These are phyloP conservation scores for Spea bombifrons DNA, from an alignment of 2,113 vertebrate genomes.

Conservation along the genomic window DNA sequence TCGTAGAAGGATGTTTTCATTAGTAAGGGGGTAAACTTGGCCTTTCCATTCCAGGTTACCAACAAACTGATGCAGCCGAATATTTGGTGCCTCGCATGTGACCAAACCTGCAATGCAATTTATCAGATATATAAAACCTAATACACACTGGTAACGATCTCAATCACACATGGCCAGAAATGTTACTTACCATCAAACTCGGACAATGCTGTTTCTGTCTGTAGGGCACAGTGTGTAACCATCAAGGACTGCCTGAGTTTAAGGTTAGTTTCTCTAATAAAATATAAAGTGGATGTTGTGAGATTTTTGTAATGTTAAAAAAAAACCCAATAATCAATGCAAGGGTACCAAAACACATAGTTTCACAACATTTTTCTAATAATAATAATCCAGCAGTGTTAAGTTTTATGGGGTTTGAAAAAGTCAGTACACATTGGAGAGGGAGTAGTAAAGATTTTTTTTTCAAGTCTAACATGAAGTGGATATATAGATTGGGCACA, in stretches of 20 bases:
- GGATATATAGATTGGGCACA: too few species aligned
- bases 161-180: neutral
- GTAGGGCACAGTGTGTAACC: conserved; percentile 1
- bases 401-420: too few species aligned
- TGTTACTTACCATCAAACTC: conserved; percentile 18
- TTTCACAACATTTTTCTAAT: too few species aligned
- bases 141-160: too few species aligned
- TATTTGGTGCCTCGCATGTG: conserved; percentile 83
- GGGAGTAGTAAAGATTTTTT: too few species aligned
- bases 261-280: conserved; percentile 28
- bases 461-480: too few species aligned
- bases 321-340: too few species aligned
- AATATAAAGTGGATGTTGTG: neutral
- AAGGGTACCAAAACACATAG: too few species aligned
- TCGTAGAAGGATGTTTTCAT: conserved; percentile 73
- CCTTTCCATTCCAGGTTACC: conserved; percentile 77
- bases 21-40: conserved; percentile 63
- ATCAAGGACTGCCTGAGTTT: neutral
- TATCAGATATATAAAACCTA: neutral
- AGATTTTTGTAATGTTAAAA: too few species aligned
- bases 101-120: conserved; percentile 59
- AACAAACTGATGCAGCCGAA: conserved; percentile 75
- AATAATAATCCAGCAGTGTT: too few species aligned
- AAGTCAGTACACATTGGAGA: too few species aligned
- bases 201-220: neutral